Evolutionary conservation across 2,888 invertebrate species (phyloP).

Genomic region (Euphydryas editha): DNA sequence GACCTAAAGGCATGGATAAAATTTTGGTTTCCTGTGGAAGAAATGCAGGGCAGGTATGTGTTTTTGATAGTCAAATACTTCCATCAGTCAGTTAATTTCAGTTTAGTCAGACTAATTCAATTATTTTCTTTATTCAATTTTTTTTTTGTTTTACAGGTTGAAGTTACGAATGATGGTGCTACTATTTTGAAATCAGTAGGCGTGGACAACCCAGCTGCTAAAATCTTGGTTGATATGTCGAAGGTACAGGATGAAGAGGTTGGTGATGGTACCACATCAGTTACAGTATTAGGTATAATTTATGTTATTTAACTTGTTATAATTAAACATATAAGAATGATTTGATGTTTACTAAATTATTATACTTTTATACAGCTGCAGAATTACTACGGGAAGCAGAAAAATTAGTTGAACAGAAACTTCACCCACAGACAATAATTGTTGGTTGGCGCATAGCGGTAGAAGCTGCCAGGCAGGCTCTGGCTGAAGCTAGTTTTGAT

Average conservation of each 20-base stretch:
- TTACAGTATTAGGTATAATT: constrained; percentile 91
- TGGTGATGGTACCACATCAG: constrained; percentile 99
- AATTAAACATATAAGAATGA: neutral
- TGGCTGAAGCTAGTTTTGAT: constrained; percentile 91
- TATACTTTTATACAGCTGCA: constrained; percentile 87
- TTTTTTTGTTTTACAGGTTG: constrained; percentile 84
- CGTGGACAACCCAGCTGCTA: constrained; percentile 99
- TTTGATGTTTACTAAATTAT: neutral
- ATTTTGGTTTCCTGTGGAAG: constrained; percentile 92
- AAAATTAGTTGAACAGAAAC: constrained; percentile 94
- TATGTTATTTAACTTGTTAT: neutral
- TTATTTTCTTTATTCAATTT: no score
- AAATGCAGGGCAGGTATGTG: constrained; percentile 86
- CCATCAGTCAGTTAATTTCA: no score
- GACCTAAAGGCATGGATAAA: constrained; percentile 99
- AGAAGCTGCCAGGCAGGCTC: constrained; percentile 91
- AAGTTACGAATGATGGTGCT: constrained; percentile 99
- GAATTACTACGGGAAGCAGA: constrained; percentile 98
- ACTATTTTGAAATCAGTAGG: constrained; percentile 98
- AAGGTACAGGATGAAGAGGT: constrained; percentile 99
- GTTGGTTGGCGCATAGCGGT: constrained; percentile 97
- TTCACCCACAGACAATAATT: constrained; percentile 99
- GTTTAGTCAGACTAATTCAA: no score
- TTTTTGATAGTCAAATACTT: neutral
- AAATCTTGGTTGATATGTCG: constrained; percentile 99